Evolutionary conservation across 37 sponge, comb jelly and placozoan species (phyloP).

Genomic region (Oopsacas minuta): DNA sequence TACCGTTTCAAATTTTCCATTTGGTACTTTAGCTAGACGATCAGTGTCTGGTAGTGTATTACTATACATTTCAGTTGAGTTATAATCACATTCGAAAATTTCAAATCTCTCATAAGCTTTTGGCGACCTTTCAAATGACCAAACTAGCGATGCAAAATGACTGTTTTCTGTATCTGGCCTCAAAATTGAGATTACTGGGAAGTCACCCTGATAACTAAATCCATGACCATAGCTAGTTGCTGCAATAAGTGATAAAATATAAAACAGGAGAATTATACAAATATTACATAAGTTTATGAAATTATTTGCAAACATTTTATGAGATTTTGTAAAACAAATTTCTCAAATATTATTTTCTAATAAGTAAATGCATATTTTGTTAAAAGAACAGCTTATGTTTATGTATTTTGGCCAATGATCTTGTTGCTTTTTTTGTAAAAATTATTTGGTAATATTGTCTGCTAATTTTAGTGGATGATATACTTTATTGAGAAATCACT

Average conservation of each 20-base stretch:
- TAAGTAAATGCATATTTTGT: background rate
- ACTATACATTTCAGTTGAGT: background rate
- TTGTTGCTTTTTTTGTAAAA: background rate
- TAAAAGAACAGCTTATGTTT: background rate
- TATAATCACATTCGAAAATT: background rate
- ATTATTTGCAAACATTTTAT: background rate
- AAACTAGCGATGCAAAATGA: background rate
- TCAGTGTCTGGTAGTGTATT: background rate
- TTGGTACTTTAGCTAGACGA: background rate
- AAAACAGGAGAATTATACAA: background rate
- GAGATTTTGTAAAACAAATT: no score
- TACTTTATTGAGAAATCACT: no score
- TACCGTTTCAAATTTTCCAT: background rate
- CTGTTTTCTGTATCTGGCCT: background rate
- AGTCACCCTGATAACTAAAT: background rate
- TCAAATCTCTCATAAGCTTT: background rate
- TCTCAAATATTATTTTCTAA: background rate
- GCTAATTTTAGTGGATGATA: no score
- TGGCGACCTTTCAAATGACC: background rate
- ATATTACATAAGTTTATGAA: background rate
- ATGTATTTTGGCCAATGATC: background rate
- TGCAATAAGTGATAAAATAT: background rate
- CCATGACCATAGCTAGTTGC: background rate
- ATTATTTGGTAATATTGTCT: no score
- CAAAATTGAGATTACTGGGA: background rate